A percentile compares a stretch with the other conserved stretches of the same genome.
phyloP scores from a whole-genome alignment of 2,113 vertebrate species.

The Muscicapa adusta region DNA sequence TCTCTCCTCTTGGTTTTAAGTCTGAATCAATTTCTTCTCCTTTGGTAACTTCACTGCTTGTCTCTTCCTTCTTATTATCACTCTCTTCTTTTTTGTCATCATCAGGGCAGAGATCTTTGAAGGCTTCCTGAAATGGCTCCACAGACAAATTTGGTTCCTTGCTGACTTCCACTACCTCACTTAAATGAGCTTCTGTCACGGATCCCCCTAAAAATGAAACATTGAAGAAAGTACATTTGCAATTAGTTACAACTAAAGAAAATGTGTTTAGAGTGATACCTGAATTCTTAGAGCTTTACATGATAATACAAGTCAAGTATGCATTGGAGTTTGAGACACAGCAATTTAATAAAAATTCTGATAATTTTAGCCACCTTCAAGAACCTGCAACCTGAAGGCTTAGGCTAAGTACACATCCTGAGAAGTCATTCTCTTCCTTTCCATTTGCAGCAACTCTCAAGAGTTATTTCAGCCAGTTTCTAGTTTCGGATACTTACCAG shows the following conservation, averaged over 20 bases:
- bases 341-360: not conserved
- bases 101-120: not conserved
- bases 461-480: not conserved
- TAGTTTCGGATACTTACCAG: not conserved
- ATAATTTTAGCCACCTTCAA: not conserved
- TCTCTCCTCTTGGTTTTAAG: not conserved
- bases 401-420: not conserved
- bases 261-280: not conserved
- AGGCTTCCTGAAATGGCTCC: not conserved
- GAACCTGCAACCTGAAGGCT: not conserved
- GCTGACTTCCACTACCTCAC: not conserved
- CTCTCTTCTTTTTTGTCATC: constrained; percentile 27
- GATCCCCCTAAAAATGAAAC: constrained; percentile 21
- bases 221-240: not conserved
- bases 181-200: not conserved
- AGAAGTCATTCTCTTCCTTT: not conserved
- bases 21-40: not conserved
- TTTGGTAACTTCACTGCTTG: not conserved
- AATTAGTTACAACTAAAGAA: not conserved
- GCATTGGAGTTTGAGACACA: not conserved
- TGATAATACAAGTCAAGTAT: not conserved
- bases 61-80: constrained; percentile 14
- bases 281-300: not conserved
- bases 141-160: not conserved
- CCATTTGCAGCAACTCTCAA: not conserved